Percentiles rank a stretch among this genome's conserved stretches.
Conservation (phyloP, 2,888 invertebrate species). For the Erebia epiphron region DNA sequence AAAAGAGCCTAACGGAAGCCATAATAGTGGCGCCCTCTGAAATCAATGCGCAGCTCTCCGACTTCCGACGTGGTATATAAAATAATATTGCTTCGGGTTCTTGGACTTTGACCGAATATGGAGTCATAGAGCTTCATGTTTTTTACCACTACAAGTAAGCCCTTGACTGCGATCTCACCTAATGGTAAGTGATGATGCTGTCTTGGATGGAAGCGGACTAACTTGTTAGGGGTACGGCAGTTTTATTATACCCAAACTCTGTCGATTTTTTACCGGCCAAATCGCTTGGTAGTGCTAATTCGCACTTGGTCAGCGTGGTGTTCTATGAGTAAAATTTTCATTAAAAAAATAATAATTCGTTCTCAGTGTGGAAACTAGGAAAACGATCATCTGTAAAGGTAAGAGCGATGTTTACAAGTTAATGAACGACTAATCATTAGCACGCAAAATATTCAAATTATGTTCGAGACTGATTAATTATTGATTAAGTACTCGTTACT, state of each 20-base stretch:
- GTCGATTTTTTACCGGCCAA: too few species aligned
- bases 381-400: not conserved
- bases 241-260: too few species aligned
- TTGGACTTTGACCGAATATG: conserved; percentile 31
- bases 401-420: conserved; percentile 2
- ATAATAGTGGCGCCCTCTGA: conserved; percentile 42
- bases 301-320: too few species aligned
- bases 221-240: too few species aligned
- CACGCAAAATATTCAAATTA: conserved; percentile 13
- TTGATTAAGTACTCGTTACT: not conserved
- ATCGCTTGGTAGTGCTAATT: too few species aligned
- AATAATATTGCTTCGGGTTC: conserved; percentile 21
- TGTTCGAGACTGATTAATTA: conserved; percentile 10
- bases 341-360: not conserved
- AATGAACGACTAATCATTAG: conserved; percentile 12
- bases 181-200: too few species aligned
- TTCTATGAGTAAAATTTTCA: too few species aligned
- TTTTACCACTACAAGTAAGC: too few species aligned
- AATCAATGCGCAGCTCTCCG: conserved; percentile 42
- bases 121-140: conserved; percentile 22
- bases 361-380: conserved; percentile 9
- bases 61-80: conserved; percentile 34
- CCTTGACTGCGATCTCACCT: too few species aligned
- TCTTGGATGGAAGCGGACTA: too few species aligned
- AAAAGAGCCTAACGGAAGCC: conserved; percentile 46